Conservation (phyloP, 2,113 vertebrate species). For the Grammatotria lemairii region DNA sequence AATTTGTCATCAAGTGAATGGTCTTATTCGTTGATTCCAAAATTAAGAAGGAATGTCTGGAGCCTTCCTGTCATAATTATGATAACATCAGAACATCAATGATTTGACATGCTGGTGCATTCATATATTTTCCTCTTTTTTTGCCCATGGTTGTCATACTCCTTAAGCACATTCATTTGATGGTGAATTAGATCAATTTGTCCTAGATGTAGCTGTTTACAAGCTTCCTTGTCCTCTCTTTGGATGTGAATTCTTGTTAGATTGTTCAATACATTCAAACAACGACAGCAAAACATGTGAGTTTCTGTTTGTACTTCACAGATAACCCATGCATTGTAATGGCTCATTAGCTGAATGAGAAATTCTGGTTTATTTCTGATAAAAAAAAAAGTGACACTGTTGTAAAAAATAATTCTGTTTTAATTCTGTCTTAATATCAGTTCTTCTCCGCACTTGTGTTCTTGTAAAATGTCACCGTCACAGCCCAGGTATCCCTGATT, state of each 20-base stretch:
- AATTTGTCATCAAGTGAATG: not conserved
- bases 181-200: not conserved
- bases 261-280: not conserved
- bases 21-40: not conserved
- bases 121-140: not conserved
- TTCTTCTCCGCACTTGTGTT: not conserved
- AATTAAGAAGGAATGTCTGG: not conserved
- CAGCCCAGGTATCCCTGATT: not conserved
- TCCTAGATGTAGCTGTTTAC: not conserved
- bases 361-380: not conserved
- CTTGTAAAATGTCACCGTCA: not conserved
- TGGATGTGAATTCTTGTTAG: not conserved
- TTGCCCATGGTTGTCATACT: not conserved
- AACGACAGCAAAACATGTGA: not conserved
- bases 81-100: not conserved
- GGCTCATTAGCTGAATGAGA: not conserved
- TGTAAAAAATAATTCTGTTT: not conserved
- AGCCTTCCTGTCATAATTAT: not conserved
- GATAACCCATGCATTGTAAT: not conserved
- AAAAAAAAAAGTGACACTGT: not conserved
- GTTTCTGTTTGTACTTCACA: not conserved
- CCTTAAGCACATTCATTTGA: not conserved
- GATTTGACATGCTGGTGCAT: not conserved
- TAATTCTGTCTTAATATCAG: not conserved
- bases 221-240: not conserved